Base-by-base conservation (phyloP, 1,140 invertebrate species). In the Yoshiicerus persimilis region DNA sequence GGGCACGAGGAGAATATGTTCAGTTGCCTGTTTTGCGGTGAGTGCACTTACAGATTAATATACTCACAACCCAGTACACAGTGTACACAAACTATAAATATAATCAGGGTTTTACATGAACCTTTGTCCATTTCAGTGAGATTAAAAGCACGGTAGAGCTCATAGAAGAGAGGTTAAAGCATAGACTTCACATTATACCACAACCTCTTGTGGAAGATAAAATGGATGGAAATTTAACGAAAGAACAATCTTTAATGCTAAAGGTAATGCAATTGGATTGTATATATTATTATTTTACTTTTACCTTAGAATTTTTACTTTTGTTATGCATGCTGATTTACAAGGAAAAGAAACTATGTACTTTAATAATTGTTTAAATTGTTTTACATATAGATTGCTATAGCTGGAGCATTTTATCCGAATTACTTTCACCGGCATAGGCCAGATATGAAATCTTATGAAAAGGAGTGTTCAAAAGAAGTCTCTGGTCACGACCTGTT, bases 321-420 rank as follows among this genome's bases (percentile, higher is more conserved):
- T n/a, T n/a, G n/a, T n/a, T n/a, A n/a, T n/a, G n/a, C n/a, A n/a
- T n/a, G n/a, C n/a, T n/a, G n/a, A n/a, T n/a, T n/a, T n/a, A n/a
- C n/a, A n/a, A n/a, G n/a, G n/a, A n/a, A n/a, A n/a, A n/a, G n/a
- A n/a, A n/a, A n/a, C n/a, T n/a, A n/a, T n/a, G n/a, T n/a, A n/a
- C n/a, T n/a, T 85, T 86, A 6, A 56, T 5, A 16, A 64, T 66
- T 16, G 11, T 64, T n/a, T 86, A n/a, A 64, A 84, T 20, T 84
- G 2, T 25, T 41, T n/a, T n/a, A n/a, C 1, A 5, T 32, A 27
- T 91, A 96, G 95, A 91, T 97, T 23, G 93, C 96, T 2, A 92
- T 97, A 41, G 95, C 95, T 88, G 96, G 96, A 8, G 96, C 97
- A 20, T 98, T 99, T 93, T 99, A 98, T 93, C 98, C 98, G 0